A percentile compares a stretch with the other conserved stretches of the same genome.
phyloP scores from a whole-genome alignment of 2,113 vertebrate species.

The Labeo catla region DNA sequence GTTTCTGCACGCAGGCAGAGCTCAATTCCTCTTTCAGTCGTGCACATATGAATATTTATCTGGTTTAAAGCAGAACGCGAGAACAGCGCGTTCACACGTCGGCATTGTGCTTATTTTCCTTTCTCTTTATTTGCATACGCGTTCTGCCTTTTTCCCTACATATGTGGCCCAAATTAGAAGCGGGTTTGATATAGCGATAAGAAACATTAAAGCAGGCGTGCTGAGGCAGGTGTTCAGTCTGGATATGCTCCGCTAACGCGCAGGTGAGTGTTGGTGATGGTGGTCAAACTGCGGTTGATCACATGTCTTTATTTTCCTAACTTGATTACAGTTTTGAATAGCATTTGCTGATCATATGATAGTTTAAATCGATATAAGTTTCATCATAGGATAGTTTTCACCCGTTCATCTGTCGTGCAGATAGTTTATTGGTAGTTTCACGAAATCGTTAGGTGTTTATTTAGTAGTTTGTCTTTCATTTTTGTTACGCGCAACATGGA shows the following conservation, averaged over 20 bases:
- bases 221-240: background rate
- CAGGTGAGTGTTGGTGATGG: background rate
- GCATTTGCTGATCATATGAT: background rate
- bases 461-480: background rate
- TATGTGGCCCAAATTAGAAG: background rate
- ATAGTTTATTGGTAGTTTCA: background rate
- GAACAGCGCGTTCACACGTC: background rate
- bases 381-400: background rate
- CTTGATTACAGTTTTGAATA: background rate
- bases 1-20: conserved; percentile 18
- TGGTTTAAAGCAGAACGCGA: background rate
- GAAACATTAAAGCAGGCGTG: background rate
- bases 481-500: background rate
- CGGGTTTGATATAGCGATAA: background rate
- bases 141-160: background rate
- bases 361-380: background rate
- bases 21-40: conserved; percentile 13
- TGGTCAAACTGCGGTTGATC: background rate
- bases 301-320: background rate
- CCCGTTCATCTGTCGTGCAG: background rate
- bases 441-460: background rate
- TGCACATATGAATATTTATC: background rate
- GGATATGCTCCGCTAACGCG: background rate
- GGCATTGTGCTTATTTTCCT: background rate
- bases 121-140: conserved; percentile 8